phyloP scores from a whole-genome alignment of 2,797 vertebrate genomes.

The Aulostomus chinensis region DNA sequence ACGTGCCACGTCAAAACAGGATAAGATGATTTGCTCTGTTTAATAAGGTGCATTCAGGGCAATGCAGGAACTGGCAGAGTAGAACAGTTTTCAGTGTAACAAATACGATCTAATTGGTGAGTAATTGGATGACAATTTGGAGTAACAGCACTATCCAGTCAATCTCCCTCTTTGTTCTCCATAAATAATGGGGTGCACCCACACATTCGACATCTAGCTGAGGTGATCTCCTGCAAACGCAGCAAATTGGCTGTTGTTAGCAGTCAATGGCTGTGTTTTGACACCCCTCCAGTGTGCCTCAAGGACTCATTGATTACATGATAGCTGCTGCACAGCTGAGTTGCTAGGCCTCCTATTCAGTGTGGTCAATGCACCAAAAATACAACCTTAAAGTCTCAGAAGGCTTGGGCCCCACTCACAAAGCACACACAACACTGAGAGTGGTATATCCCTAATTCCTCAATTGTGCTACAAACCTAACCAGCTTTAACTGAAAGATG shows the following conservation, averaged over 20 bases:
- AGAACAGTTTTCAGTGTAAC: constrained; percentile 31
- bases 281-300: constrained; percentile 67
- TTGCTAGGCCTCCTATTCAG: constrained; percentile 62
- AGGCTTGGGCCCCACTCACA: constrained; percentile 12
- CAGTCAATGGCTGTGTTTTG: constrained; percentile 74
- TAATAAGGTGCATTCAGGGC: constrained; percentile 26
- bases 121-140: constrained; percentile 63
- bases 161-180: constrained; percentile 53
- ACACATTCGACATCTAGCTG: constrained; percentile 58
- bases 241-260: constrained; percentile 70
- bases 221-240: constrained; percentile 67
- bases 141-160: constrained; percentile 59
- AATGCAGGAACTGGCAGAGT: constrained; percentile 26
- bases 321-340: constrained; percentile 61
- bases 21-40: constrained; percentile 16
- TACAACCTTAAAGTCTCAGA: constrained; percentile 40
- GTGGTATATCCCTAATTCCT: constrained; percentile 11
- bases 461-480: constrained; percentile 5
- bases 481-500: constrained; percentile 9
- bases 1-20: constrained; percentile 6
- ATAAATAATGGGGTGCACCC: constrained; percentile 60
- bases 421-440: constrained; percentile 10
- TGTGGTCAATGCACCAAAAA: constrained; percentile 67
- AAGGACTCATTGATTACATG: constrained; percentile 77
- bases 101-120: constrained; percentile 61